Percentiles rank a stretch among this genome's conserved stretches.
These are phyloP conservation scores for Aspidiotus destructor DNA, from an alignment of 2,888 invertebrate species.

Conservation along the genomic window DNA sequence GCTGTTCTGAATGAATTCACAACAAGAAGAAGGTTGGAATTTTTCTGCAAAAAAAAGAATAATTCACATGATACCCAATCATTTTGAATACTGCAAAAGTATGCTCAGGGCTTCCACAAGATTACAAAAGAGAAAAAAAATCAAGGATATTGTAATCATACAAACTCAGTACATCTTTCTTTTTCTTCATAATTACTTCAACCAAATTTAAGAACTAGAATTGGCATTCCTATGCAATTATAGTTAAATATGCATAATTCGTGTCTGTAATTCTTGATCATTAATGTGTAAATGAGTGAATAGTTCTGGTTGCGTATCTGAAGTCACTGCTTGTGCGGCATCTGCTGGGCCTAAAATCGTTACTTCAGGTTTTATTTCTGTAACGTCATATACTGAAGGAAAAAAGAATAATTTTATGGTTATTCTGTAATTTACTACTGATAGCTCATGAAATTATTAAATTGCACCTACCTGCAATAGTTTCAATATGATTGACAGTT, in stretches of 20 bases:
- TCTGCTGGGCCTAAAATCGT: constrained; percentile 13
- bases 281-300: constrained; percentile 28
- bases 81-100: no score
- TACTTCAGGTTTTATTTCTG: constrained; percentile 21
- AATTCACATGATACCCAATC: no score
- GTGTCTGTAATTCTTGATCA: constrained; percentile 23
- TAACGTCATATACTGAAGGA: constrained; percentile 22
- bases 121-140: no score
- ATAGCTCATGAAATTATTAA: no score
- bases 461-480: constrained; percentile 11
- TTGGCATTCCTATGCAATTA: not conserved
- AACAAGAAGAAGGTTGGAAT: no score
- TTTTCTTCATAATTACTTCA: no score
- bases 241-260: constrained; percentile 19
- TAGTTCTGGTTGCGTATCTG: constrained; percentile 25
- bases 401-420: not conserved
- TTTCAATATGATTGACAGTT: constrained; percentile 22
- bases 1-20: no score
- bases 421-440: not conserved
- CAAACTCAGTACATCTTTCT: no score
- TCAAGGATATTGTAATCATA: no score
- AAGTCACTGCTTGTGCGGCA: constrained; percentile 15
- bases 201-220: no score
- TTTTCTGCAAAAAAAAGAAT: no score
- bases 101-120: no score